Evolutionary conservation across 64 coral and sea anemone genomes (phyloP), one percentile per base, ranked within the genome.

Genomic region (Pocillopora damicornis): DNA sequence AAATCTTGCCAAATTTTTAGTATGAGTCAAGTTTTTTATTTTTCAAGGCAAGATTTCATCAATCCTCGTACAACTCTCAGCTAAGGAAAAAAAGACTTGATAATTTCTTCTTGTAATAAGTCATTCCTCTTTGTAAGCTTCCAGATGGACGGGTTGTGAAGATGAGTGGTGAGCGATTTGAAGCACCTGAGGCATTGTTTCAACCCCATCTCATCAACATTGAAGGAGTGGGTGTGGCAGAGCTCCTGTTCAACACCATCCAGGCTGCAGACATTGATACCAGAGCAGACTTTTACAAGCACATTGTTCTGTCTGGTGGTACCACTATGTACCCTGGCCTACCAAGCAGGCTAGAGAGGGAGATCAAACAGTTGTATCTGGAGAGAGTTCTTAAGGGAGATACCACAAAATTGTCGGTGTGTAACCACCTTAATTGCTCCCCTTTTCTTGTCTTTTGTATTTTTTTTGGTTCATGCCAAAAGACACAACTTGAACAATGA

Each of bases 261-360:
- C 92, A 98, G 65, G 95, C 95, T 58, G 95, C 95, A 37, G 95
- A 98, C 73, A 98, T 98, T 42, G 95, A 98, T 56, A 98, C 95
- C 37, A 88, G 95, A 82, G 16, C 92, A 78, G 95, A 98, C 13
- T 98, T 98, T 80, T 98, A 98, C 76, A 98, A 98, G 86, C 95
- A 98, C 42, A 98, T 98, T 89, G 95, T 98, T 22, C 86, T 98
- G 65, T 98, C 95, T 74, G 95, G 95, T 58, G 95, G 95, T 30
- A 94, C 77, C 38, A 98, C 95, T 36, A 98, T 98, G 95, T 98
- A 98, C 38, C 95, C 95, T 87, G 95, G 95, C 58, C 81, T 98
- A 63, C 95, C 95, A 58, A 98, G 95, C 71, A 83, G 95, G 76
- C 82, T 98, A 34, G 95, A 98, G 56, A 86, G 95, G 30, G 95